Evolutionary conservation across 2,888 invertebrate genomes (phyloP), one percentile per base, ranked within the genome.

Genomic region (Lathronympha strigana): DNA sequence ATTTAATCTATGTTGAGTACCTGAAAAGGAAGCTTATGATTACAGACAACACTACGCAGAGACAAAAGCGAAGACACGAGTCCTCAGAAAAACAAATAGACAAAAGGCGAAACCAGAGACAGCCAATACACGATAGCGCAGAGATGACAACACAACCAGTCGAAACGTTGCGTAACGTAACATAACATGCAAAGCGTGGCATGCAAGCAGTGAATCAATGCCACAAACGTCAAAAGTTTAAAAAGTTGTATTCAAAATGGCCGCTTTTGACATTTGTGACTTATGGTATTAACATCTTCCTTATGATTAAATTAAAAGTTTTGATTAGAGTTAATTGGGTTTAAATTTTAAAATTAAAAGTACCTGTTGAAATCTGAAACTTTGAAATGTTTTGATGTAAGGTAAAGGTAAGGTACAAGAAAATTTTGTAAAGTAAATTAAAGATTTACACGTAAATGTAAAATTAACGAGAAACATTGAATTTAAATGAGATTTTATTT

Each of bases 341-440:
- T 87, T 87, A 81, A 43, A 78, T 73, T 75, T 79, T 74, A 80
- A 77, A 72, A 83, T 80, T 76, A 81, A 84, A 81, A 84, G 81
- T 88, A 92, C 88, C 88, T 90, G 76, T 77, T 73, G 76, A 74
- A 82, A 87, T 87, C 87, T 87, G 87, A 88, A 88, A 89, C 79
- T 86, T 84, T 82, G 79, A 87, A 88, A 88, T 69, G 78, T 76
- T 78, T 80, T 69, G 82, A 81, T 81, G 82, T 83, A 82, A 79
- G 82, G 79, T 80, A 81, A 51, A 76, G 76, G 73, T 75, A 78
- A 77, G 74, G 72, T 70, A 64, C 51, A 74, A 74, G 68, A 73
- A 72, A 71, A 71, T 68, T 70, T 69, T 70, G 60, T 69, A 68
- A 69, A 47, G n/a, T 47, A 47, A 51, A 28, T 55, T 69, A 74